Evolutionary conservation across 2,797 vertebrate genomes (phyloP), one percentile per base, ranked within the genome.

Genomic region (Enteromius thamalakanensis): DNA sequence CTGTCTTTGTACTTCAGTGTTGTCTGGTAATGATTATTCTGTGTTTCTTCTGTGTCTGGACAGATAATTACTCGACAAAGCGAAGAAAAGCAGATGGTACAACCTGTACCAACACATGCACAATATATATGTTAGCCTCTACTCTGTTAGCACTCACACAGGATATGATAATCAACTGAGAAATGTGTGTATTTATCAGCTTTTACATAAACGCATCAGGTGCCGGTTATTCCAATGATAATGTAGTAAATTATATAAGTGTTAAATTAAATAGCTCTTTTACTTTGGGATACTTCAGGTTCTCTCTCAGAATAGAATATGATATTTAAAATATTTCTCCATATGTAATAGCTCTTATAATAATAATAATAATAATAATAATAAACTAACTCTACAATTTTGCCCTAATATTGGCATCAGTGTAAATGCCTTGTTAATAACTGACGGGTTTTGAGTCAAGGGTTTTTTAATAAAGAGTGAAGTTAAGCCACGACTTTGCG

Each of bases 11-110:
- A 34, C 23, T 78, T 49, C 40, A 64, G 3, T 45, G 67, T 32
- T 62, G 53, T 60, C 23, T 71, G 34, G 10, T 76, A 40, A 60
- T 76, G 53, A 71, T 72, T 32, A 71, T 81, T 40, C 53, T 47
- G 79, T 64, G 58, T 5, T 32, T 23, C 14, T 6, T 62, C 37
- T 65, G 12, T 17, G 79, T 26, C 55, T 80, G 53, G 51, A 80
- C 68, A 60, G 40, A 71, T 71, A 60, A 80, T 80, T 80, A 49
- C 69, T 23, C 4, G 1, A 19, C 8, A 26, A 47, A 45, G 55
- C 37, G 69, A 42, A 29, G 15, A 60, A 15, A 4, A 62, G 19
- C 68, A 60, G 37, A 72, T 60, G 14, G 51, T 45, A 80, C 79
- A 71, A 64, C 12, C 45, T 72, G 49, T 64, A 74, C 53, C 32